Evolutionary conservation across 30 jellyfish, hydroid and myxozoan species (phyloP), one percentile per base, ranked within the genome.

Genomic region (Aurelia coerulea): DNA sequence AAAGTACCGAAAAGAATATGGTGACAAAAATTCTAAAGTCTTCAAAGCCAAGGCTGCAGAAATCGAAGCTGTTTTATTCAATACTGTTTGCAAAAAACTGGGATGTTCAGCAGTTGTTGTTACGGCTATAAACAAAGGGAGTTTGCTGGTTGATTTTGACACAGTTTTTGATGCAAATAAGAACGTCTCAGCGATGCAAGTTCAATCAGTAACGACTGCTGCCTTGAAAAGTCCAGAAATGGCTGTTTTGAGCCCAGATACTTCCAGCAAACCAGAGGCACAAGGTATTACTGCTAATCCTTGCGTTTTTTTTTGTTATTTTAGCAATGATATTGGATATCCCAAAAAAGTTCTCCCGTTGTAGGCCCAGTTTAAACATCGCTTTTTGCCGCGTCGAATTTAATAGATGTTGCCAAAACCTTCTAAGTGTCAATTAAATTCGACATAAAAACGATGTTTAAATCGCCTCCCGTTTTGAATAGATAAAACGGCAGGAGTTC

Each of bases 51-150:
- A 73, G 49, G 88, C 88, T 11, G 69, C 88, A 9, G 88, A 73
- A 58, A 73, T 85, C 65, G 88, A 74, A 65, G 84, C 63, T 74
- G 84, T 54, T 33, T 37, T 85, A 64, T 74, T 60, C 50, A 53
- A 33, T 11, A 62, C 88, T 1, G 78, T 85, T 19, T 73, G 88
- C 78, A 53, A 73, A 62, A 73, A 51, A 34, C 49, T 85, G 33
- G 94, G 94, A 9, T 85, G 94, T 76, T 29, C 51, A 13, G 88
- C 77, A 4, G 73, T 85, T 35, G 68, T 69, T 29, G 92, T 83
- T 3, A 69, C 86, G 11, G 66, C 94, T 11, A 62, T 85, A 34
- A 23, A 17, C 52, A 56, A 54, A 32, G 94, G 94, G 37, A 85
- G 94, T 56, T 65, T 85, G 39, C 56, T 85, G 10, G 94, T 85